These are phyloP conservation scores for Graptemys geographica DNA, from an alignment of 2,797 vertebrate genomes.

Conservation along the genomic window DNA sequence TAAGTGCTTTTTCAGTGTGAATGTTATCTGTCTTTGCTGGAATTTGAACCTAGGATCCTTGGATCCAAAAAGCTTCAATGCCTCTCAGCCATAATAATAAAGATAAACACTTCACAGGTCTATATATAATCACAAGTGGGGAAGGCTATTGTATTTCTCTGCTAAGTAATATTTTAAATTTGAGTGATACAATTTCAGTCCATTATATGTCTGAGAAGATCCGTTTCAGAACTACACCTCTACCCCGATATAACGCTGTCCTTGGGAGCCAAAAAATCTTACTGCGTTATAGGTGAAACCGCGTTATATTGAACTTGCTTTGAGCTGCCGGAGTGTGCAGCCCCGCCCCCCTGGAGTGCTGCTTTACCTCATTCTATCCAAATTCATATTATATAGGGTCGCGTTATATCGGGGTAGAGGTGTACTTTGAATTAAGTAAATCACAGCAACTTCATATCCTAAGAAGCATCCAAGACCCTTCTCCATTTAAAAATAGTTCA, in stretches of 20 bases:
- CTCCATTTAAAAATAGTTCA: constrained; percentile 42
- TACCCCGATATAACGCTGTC: no score
- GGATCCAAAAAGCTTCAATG: constrained; percentile 16
- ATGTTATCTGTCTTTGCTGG: constrained; percentile 30
- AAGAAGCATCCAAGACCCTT: constrained; percentile 5
- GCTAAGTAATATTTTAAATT: constrained; percentile 24
- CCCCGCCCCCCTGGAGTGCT: no score
- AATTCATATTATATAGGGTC: no score
- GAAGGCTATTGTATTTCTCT: background rate
- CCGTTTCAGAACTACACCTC: background rate
- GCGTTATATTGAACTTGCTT: no score
- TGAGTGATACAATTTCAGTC: background rate
- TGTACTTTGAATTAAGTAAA: constrained; percentile 36
- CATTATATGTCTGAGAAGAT: constrained; percentile 17
- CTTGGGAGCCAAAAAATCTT: no score
- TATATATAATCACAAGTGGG: background rate
- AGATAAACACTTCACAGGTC: background rate
- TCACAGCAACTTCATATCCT: background rate
- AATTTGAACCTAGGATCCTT: constrained; percentile 10
- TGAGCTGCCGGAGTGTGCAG: no score
- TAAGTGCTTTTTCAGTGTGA: background rate
- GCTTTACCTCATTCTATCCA: no score
- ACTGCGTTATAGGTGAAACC: no score
- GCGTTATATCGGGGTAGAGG: no score
- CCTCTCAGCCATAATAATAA: background rate